Percentiles rank a stretch among this genome's conserved stretches.
Conservation (phyloP, 1,140 invertebrate species). For the Triops cancriformis region DNA sequence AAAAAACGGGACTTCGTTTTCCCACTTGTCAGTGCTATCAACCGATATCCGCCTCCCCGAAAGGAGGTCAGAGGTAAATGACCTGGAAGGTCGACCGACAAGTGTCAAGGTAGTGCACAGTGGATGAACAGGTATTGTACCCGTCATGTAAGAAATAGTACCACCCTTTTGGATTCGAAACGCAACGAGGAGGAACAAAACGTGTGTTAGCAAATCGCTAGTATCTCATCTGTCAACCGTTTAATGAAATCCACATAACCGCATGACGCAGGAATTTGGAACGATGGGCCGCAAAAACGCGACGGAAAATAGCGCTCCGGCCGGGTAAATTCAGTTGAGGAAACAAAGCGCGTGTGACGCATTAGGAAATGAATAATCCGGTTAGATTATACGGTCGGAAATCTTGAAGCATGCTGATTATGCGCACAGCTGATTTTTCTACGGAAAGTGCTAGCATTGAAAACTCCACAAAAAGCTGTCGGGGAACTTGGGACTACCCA, state of each 20-base stretch:
- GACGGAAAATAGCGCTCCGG: background rate
- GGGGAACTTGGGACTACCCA: too few relatives aligned
- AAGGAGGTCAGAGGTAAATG: background rate
- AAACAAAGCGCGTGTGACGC: background rate
- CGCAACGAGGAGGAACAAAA: background rate
- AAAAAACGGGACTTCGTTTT: background rate
- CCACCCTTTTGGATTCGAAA: too few relatives aligned
- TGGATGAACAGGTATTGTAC: background rate
- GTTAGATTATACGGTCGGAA: too few relatives aligned
- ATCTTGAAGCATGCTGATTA: too few relatives aligned
- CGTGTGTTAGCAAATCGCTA: background rate
- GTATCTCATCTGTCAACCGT: background rate
- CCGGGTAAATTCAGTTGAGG: background rate
- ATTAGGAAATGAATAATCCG: too few relatives aligned
- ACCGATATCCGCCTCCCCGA: background rate
- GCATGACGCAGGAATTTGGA: background rate
- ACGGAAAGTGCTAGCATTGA: too few relatives aligned
- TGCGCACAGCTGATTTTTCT: too few relatives aligned
- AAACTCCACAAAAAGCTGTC: too few relatives aligned
- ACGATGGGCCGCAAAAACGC: background rate
- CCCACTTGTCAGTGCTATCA: background rate
- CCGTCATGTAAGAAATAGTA: background rate
- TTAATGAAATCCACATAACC: background rate
- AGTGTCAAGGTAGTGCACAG: conserved; percentile 9
- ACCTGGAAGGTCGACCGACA: background rate